Conservation (phyloP, 2,113 vertebrate species). For the Machaerirhynchus nigripectus region DNA sequence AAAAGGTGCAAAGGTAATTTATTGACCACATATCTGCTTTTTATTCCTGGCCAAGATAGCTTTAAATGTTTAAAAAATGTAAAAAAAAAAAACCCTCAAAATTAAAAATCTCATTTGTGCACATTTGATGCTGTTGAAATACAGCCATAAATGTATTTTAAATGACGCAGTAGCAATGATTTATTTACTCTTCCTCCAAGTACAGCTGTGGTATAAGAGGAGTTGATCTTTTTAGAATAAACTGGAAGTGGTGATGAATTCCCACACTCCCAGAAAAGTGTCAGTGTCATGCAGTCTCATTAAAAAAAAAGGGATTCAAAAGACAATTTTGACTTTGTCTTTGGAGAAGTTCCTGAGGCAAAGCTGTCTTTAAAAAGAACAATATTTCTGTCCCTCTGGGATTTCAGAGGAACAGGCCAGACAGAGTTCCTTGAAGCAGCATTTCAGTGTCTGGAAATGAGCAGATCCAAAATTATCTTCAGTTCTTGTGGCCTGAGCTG, state of each 20-base stretch:
- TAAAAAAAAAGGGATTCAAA: not conserved
- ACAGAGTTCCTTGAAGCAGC: constrained; percentile 30
- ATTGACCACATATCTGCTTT: not conserved
- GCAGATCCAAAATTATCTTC: constrained; percentile 30
- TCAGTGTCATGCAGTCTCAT: not conserved
- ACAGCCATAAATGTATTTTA: not conserved
- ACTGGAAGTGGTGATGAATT: not conserved
- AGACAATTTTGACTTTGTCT: not conserved
- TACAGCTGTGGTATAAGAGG: not conserved
- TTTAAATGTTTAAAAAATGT: not conserved
- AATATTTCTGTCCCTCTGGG: not conserved
- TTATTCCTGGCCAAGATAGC: not conserved
- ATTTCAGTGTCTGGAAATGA: constrained; percentile 18
- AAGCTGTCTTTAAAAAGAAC: constrained; percentile 2
- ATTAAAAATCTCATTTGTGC: not conserved
- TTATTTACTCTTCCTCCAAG: not conserved
- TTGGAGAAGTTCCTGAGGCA: not conserved
- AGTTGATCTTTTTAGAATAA: not conserved
- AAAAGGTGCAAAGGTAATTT: not conserved
- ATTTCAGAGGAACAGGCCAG: constrained; percentile 25
- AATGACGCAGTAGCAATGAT: not conserved
- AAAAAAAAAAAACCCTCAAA: not conserved
- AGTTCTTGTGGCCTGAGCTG: constrained; percentile 27
- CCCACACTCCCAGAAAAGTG: not conserved
- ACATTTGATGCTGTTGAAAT: not conserved